Percentiles rank a stretch among this genome's conserved stretches.
phyloP scores from a whole-genome alignment of 2,888 invertebrate species.

The Dynastes maya region DNA sequence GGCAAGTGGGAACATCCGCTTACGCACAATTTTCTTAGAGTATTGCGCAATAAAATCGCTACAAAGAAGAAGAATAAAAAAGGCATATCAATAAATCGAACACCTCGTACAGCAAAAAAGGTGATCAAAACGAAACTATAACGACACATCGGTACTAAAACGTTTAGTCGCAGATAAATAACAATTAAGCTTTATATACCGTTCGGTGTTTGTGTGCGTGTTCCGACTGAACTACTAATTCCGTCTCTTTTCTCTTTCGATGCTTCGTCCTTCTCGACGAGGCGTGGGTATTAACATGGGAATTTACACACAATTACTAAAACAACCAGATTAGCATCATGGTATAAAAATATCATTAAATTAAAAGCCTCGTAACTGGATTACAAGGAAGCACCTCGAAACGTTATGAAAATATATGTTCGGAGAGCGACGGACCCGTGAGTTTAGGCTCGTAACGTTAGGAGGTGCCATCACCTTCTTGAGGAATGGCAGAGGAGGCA shows the following conservation, averaged over 20 bases:
- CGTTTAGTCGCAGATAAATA: slow-evolving; percentile 47
- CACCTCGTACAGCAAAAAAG: slow-evolving; percentile 5
- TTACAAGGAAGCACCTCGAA: slow-evolving; percentile 58
- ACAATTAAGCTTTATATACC: slow-evolving; percentile 47
- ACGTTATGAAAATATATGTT: slow-evolving; percentile 58
- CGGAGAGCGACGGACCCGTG: slow-evolving; percentile 23
- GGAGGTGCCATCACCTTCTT: slow-evolving; percentile 17
- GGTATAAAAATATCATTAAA: slow-evolving; percentile 62
- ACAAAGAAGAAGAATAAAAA: not conserved
- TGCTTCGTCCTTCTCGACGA: slow-evolving; percentile 29
- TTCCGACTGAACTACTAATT: slow-evolving; percentile 19
- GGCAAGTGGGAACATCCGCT: slow-evolving; percentile 6
- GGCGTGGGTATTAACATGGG: slow-evolving; percentile 38
- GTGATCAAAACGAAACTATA: slow-evolving; percentile 9
- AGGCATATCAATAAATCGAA: slow-evolving; percentile 17
- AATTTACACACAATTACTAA: slow-evolving; percentile 59
- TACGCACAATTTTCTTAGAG: not conserved
- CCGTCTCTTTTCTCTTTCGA: slow-evolving; percentile 39
- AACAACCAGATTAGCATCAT: slow-evolving; percentile 50
- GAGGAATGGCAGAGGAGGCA: slow-evolving; percentile 20
- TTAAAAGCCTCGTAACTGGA: slow-evolving; percentile 61
- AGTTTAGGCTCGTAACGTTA: slow-evolving; percentile 24
- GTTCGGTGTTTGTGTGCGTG: not conserved
- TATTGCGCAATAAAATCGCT: not conserved
- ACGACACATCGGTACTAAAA: slow-evolving; percentile 23